Evolutionary conservation across 2,113 vertebrate species (phyloP).

Genomic region (Dryoscopus gambensis): DNA sequence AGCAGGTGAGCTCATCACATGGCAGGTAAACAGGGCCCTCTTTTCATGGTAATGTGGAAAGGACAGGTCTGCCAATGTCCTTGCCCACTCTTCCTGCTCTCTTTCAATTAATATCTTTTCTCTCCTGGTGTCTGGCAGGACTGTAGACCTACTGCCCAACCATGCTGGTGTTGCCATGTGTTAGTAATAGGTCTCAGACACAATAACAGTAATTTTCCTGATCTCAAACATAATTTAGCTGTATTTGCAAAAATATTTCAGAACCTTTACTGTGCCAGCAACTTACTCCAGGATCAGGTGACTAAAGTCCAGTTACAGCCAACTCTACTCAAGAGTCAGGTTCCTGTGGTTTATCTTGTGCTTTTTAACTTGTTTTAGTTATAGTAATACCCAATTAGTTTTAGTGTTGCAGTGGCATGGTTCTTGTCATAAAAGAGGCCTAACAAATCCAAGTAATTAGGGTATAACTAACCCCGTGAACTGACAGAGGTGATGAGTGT

Average conservation of each 20-base stretch:
- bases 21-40: not conserved
- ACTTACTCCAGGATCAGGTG: not conserved
- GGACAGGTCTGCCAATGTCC: not conserved
- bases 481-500: not conserved
- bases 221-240: not conserved
- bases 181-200: not conserved
- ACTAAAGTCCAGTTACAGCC: not conserved
- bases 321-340: not conserved
- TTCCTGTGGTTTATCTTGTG: not conserved
- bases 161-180: not conserved
- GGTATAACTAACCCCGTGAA: not conserved
- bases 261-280: not conserved
- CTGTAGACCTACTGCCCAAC: not conserved
- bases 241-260: not conserved
- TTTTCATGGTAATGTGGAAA: not conserved
- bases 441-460: not conserved
- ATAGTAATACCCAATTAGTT: not conserved
- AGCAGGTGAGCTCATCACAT: not conserved
- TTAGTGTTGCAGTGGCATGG: not conserved
- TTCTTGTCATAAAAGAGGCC: not conserved
- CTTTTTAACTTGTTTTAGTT: not conserved
- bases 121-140: not conserved
- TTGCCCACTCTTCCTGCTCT: not conserved
- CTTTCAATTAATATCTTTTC: not conserved
- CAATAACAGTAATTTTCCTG: not conserved